Evolutionary conservation across 2,113 vertebrate species (phyloP), one percentile per base, ranked within the genome.

Genomic region (Pungitius pungitius): DNA sequence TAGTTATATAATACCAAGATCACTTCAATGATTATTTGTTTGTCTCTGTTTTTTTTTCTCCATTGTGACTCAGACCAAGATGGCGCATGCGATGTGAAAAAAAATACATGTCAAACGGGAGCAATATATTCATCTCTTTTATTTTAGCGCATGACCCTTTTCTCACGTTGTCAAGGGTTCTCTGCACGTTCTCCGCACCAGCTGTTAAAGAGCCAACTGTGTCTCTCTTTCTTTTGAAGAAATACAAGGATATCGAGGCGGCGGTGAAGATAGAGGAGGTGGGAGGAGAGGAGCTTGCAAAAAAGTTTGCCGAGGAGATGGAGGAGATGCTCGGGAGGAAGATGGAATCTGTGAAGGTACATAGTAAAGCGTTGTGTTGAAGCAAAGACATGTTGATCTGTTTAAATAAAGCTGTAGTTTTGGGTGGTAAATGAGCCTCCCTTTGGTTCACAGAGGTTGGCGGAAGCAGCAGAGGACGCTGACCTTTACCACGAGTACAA

Each of bases 251-350:
- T 2, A 87, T 96, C 30, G 96, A 99, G 82, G 83, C 94, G 2
- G 92, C 92, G 22, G 91, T 99, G 90, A 95, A 92, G 84, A 95
- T 99, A 39, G 89, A 96, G 85, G 96, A 97, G 80, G 95, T 99
- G 82, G 93, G 97, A 0, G 97, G 97, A n/a, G 80, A 95, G 77
- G 95, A 96, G 77, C 93, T 99, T 80, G 97, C 97, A 75, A 95
- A 91, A 88, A 95, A 92, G 82, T 97, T 98, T 90, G 96, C 96
- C 0, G 94, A 96, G 74, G 95, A 97, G 88, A 99, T 99, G 97
- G 96, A 98, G 88, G 94, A 87, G 78, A 99, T 98, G 97, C 94
- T 99, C 6, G 94, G 92, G 68, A 95, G 97, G 82, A 99, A 99
- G 84, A 96, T 96, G 13, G 96, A 97, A 85, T 96, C 96, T 0